Evolutionary conservation across 1,140 invertebrate species (phyloP), one percentile per base, ranked within the genome.

Genomic region (Linepithema humile): DNA sequence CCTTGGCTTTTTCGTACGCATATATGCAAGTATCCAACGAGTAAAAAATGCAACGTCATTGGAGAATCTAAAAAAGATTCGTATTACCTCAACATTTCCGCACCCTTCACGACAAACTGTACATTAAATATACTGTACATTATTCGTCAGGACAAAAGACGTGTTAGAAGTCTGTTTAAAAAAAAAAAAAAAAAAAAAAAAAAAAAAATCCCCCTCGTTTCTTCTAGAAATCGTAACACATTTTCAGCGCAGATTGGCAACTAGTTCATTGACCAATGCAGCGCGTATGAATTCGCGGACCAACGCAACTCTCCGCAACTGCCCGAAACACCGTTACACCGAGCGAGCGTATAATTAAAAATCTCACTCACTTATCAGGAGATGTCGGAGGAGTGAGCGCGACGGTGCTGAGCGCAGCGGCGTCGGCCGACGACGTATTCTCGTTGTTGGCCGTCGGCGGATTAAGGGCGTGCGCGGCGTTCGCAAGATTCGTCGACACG

Each of bases 371-470:
- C 95, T 95, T 96, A 93, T 95, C 95, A 86, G 95, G 95, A 90
- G 95, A 96, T 94, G 93, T 95, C 86, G 95, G 95, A 83, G 95
- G 95, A 90, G 95, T 95, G 86, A 95, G 93, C 85, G 95, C 94
- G 88, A 95, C 93, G 85, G 94, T 93, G 91, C 94, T 94, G 86
- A 93, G 91, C 82, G 92, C 91, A 87, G 91, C 92, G 85, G 92
- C 91, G 12, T 80, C 75, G 26, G 50, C 26, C 64, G 73, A 64
- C 43, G 73, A 65, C 88, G 91, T 91, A 85, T 94, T 91, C 82
- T 95, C 94, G 85, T 93, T 92, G 80, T 93, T 93, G 84, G 90
- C 92, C 48, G 62, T 69, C 43, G 74, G 20, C 29, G 59, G 43
- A 40, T 80, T 80, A 80, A 80, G 75, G 67, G 89, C 93, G 86